Base-by-base conservation (phyloP, 2,113 vertebrate genomes). In the Phoxinus phoxinus region DNA sequence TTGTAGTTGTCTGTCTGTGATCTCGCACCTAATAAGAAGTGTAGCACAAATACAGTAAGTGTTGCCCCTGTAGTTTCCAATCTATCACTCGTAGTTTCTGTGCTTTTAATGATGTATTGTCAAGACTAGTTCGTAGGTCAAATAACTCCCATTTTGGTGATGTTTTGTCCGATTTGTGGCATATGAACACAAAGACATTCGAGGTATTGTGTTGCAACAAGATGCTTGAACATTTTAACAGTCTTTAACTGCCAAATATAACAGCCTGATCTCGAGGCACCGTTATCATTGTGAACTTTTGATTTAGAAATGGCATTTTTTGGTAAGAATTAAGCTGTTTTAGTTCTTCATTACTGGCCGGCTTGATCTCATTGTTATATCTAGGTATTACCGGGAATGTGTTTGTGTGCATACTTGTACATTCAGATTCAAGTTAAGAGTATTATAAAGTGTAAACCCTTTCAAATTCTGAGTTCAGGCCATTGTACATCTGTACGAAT, bases 201-300 rank as follows among this genome's bases (percentile, higher is more conserved):
- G 78, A 1, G 37, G 17, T 80, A 13, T 17, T 79, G 17, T 79
- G 11, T 37, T 41, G 53, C 13, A 79, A 37, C 21, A 32, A 41
- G 35, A 63, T n/a, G 37, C 8, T 21, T 30, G 32, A 32, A 46
- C 58, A 67, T 35, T 73, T 73, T 3, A 41, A 53, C 4, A 27
- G 58, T 27, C 13, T 78, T 67, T 44, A 79, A 85, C 84, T 85
- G 75, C 75, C 84, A 85, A 44, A 79, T 79, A 65, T 77, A 30
- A 76, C 32, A 51, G 61, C 32, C 61, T 79, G 32, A 79, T 69
- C 27, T 48, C n/a, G 1, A 27, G 48, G 23, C 35, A 21, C 73
- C 6, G 2, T 19, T 75, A 51, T 46, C 58, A 79, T 58, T 37
- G 12, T 41, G 32, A n/a, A 41, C 32, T 6, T 51, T 51, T 13